Evolutionary conservation across 2,797 vertebrate species (phyloP).

Genomic region (Pristis pectinata): DNA sequence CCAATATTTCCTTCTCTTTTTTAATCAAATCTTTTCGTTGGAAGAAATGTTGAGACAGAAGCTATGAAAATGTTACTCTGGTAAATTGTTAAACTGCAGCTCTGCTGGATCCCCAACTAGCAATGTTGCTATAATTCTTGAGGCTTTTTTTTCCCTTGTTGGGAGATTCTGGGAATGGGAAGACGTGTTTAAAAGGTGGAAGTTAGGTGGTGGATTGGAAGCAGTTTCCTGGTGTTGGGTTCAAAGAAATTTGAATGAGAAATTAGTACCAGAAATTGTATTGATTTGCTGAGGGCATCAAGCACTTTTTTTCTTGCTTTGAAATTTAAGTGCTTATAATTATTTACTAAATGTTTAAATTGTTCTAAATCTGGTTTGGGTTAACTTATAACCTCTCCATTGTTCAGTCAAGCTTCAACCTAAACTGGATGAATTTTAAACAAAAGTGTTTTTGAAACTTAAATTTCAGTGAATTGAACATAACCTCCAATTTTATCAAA

Average conservation of each 20-base stretch:
- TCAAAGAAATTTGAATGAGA: background rate
- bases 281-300: background rate
- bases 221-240: background rate
- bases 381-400: background rate
- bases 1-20: background rate
- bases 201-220: background rate
- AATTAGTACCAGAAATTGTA: background rate
- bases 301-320: background rate
- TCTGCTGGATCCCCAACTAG: background rate
- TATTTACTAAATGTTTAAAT: background rate
- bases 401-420: background rate
- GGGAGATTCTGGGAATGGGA: too few relatives aligned
- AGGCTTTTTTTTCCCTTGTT: background rate
- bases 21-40: slow-evolving; percentile 3
- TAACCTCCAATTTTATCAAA: background rate
- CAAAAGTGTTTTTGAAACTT: background rate
- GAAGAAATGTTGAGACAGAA: background rate
- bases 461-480: background rate
- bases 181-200: background rate
- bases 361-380: background rate
- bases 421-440: background rate
- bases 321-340: background rate
- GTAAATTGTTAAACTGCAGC: background rate
- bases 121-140: background rate
- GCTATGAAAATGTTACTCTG: background rate